Evolutionary conservation across 2,797 vertebrate genomes (phyloP).

Genomic region (Melanotaenia trifasciata): DNA sequence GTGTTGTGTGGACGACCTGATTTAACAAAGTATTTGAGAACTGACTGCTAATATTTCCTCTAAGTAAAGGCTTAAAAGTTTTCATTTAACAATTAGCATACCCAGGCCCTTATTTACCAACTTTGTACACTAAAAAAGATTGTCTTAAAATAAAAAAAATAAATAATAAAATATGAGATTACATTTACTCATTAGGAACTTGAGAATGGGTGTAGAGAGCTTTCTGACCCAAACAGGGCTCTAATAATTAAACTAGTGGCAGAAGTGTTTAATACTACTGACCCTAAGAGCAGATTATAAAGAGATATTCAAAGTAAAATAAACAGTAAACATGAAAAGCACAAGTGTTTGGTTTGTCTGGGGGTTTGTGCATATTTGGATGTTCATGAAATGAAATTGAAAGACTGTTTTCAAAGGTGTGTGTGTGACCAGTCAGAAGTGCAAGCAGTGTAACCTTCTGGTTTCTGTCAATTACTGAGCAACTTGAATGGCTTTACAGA

Average conservation of each 20-base stretch:
- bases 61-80: neutral
- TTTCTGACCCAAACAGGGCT: neutral
- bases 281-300: neutral
- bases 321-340: neutral
- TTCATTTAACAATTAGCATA: neutral
- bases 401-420: neutral
- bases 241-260: neutral
- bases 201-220: neutral
- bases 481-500: neutral
- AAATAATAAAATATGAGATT: neutral
- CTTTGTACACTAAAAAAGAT: neutral
- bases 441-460: neutral
- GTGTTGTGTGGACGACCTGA: slow-evolving; percentile 36
- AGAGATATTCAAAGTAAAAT: neutral
- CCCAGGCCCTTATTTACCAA: slow-evolving; percentile 44
- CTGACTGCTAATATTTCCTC: slow-evolving; percentile 15
- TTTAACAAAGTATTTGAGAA: slow-evolving; percentile 18
- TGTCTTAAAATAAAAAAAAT: no score
- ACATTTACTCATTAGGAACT: neutral
- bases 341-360: neutral
- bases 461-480: neutral
- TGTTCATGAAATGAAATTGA: neutral
- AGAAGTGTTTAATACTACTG: neutral
- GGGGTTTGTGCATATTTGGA: neutral
- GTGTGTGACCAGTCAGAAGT: slow-evolving; percentile 2